These are phyloP conservation scores for Cantharis rustica DNA, from an alignment of 2,888 invertebrate genomes.

Conservation along the genomic window DNA sequence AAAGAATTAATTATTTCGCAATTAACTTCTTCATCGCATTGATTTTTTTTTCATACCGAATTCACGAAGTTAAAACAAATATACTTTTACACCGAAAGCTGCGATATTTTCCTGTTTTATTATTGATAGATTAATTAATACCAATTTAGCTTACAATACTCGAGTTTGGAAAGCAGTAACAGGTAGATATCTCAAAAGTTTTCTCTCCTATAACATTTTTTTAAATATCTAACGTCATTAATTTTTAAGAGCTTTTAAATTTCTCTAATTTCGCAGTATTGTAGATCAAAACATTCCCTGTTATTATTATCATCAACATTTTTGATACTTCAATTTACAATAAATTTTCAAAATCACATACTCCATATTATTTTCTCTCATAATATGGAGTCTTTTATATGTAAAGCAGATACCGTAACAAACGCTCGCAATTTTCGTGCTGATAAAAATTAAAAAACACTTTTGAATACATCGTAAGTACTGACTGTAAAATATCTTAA, in stretches of 20 bases:
- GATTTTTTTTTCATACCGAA: neutral
- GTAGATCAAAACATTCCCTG: no score
- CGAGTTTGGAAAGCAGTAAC: neutral
- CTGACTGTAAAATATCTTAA: conserved; percentile 14
- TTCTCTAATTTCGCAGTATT: no score
- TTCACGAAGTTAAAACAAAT: neutral
- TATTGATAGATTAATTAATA: neutral
- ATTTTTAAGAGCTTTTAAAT: no score
- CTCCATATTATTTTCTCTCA: neutral
- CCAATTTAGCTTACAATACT: neutral
- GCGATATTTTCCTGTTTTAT: neutral
- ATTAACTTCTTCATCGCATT: neutral
- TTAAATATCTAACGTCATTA: no score
- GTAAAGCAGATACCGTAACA: neutral
- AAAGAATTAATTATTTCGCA: neutral
- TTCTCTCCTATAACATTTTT: no score
- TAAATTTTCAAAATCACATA: neutral
- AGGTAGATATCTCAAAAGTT: no score
- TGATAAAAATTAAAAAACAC: conserved; percentile 11
- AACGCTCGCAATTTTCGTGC: neutral
- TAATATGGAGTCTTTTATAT: neutral
- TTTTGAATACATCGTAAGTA: conserved; percentile 17
- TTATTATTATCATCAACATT: neutral
- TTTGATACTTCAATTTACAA: neutral
- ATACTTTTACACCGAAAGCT: neutral